Conservation (phyloP, 53 echinoderm and acorn worm genomes). For the Actinopyga echinites region DNA sequence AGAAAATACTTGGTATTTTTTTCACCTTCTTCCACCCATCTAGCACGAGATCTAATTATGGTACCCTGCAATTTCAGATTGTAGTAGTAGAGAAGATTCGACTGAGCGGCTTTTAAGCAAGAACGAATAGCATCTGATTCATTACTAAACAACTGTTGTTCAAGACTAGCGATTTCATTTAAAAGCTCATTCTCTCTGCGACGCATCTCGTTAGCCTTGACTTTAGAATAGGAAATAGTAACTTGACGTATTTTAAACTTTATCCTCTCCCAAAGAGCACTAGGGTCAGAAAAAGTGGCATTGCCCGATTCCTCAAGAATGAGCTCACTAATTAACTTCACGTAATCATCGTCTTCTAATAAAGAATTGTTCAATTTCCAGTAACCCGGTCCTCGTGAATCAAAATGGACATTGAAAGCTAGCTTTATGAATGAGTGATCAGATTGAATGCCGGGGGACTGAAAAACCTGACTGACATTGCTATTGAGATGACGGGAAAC, state of each 20-base stretch:
- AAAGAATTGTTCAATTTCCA: too few relatives aligned
- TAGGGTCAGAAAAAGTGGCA: background rate
- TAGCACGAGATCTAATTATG: background rate
- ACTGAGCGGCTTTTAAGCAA: background rate
- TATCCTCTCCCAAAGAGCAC: background rate
- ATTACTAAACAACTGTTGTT: background rate
- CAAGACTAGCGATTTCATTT: background rate
- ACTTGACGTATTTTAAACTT: background rate
- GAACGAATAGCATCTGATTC: background rate
- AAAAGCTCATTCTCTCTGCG: background rate
- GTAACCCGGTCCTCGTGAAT: background rate
- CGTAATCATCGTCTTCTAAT: too few relatives aligned
- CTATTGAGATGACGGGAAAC: background rate
- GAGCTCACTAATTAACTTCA: too few relatives aligned
- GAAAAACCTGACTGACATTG: background rate
- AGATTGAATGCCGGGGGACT: background rate
- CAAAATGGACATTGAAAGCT: background rate
- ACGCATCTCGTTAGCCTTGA: background rate
- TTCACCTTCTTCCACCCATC: conserved; percentile 9
- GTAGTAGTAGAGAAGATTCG: background rate
- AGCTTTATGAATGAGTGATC: conserved; percentile 30
- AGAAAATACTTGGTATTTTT: conserved; percentile 10
- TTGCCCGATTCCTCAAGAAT: too few relatives aligned
- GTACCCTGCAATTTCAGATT: conserved; percentile 4
- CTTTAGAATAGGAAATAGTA: background rate